Evolutionary conservation across 2,113 vertebrate genomes (phyloP), one percentile per base, ranked within the genome.

Genomic region (Tenrec ecaudatus): DNA sequence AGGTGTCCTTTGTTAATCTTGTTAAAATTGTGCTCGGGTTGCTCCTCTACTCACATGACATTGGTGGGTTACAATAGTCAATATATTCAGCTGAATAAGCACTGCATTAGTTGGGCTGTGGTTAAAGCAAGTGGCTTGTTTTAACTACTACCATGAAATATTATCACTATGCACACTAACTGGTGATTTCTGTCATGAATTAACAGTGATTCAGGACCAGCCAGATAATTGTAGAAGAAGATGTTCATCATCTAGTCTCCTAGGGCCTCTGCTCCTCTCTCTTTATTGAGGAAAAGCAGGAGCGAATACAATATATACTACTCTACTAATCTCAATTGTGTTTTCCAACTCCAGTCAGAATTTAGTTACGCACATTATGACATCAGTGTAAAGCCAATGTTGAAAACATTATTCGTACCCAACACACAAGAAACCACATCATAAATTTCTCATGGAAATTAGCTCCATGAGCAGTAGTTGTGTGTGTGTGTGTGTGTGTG

Each of bases 401-500:
- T 11, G 47, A 60, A 76, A 47, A 22, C 14, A 60, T 47, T 60
- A 19, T 69, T 25, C 19, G 58, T 79, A 69, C 4, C 71, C 25
- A 76, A 17, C 25, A 33, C 60, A 86, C 38, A 40, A 78, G 60
- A 82, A 83, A 79, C 33, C 20, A 62, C 23, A 57, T 68, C 20
- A 57, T 89, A 80, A 47, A 77, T 83, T 94, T 92, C 64, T 88
- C 77, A 71, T 78, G 17, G 53, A 96, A 89, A 89, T 83, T 73
- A 81, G 60, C 82, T 92, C 23, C 57, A 2, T 53, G 60, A 87
- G 85, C 93, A 84, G 2, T 66, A 60, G 76, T 68, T 88, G 12
- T 92, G 43, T 88, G 80, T 73, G 89, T 47, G 40, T 40, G 40
- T 40, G 40, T 40, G 40, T 40, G 40, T 40, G 40, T 40, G 57